phyloP scores from a whole-genome alignment of 2,888 invertebrate genomes.

The Oligia fasciuncula region DNA sequence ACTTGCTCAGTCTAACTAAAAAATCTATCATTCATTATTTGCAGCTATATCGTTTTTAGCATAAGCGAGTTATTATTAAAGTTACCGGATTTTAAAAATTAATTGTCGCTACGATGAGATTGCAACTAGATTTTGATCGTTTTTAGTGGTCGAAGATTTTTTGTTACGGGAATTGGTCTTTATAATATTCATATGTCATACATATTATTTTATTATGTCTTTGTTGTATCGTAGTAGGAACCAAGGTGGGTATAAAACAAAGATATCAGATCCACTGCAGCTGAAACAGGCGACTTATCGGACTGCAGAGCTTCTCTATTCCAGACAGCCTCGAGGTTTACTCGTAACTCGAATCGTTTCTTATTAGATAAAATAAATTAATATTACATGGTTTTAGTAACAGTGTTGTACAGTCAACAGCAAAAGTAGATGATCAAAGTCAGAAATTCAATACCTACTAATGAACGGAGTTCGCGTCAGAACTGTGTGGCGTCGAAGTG shows the following conservation, averaged over 20 bases:
- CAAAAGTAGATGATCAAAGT: too few species aligned
- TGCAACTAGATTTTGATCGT: background rate
- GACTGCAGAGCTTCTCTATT: conserved; percentile 73
- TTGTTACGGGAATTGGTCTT: too few species aligned
- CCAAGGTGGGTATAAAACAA: conserved; percentile 71
- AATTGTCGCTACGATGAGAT: background rate
- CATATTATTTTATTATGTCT: too few species aligned
- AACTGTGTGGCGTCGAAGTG: too few species aligned
- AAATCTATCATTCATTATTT: background rate
- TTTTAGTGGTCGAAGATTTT: background rate
- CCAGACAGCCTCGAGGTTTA: conserved; percentile 65
- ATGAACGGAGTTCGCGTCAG: too few species aligned
- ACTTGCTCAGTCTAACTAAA: background rate
- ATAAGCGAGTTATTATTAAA: too few species aligned
- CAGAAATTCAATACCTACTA: too few species aligned
- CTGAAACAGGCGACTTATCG: conserved; percentile 83
- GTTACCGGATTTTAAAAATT: too few species aligned
- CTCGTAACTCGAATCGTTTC: conserved; percentile 59
- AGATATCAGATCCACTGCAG: conserved; percentile 75
- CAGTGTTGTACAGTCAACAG: background rate
- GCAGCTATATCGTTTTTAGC: background rate
- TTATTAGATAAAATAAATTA: conserved; percentile 33
- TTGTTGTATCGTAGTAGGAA: conserved; percentile 60
- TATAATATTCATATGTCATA: too few species aligned
- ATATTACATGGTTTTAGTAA: conserved; percentile 36